These are phyloP conservation scores for Zaprionus tsacasi DNA, from an alignment of 1,140 invertebrate genomes.

Conservation along the genomic window DNA sequence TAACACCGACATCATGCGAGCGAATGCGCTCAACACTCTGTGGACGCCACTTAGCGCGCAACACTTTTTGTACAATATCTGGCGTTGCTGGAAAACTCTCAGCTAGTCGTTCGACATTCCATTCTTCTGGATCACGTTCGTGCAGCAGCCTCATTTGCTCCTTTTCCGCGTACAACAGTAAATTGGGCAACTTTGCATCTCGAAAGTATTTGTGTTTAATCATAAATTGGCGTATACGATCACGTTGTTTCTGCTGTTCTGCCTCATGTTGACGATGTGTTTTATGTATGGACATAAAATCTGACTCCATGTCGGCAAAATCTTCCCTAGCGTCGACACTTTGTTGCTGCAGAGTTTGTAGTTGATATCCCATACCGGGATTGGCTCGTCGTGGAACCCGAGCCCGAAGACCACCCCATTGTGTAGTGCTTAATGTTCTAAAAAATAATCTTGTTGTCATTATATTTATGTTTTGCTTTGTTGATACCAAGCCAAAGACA, in stretches of 20 bases:
- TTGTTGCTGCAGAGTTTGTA: conserved; percentile 53
- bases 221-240: conserved; percentile 86
- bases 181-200: conserved; percentile 87
- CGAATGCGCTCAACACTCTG: conserved; percentile 85
- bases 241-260: conserved; percentile 80
- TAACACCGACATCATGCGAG: conserved; percentile 87
- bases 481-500: background rate
- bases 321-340: conserved; percentile 75
- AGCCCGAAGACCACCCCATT: conserved; percentile 33
- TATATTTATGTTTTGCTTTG: background rate
- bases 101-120: conserved; percentile 89
- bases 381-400: conserved; percentile 63
- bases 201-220: conserved; percentile 91
- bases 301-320: conserved; percentile 84
- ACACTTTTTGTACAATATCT: conserved; percentile 86
- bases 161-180: conserved; percentile 93
- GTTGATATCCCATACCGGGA: conserved; percentile 72
- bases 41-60: conserved; percentile 88
- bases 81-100: conserved; percentile 92
- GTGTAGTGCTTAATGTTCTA: conserved; percentile 41
- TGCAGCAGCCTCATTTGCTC: conserved; percentile 91
- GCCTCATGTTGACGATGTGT: conserved; percentile 83
- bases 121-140: conserved; percentile 88
- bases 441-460: conserved; percentile 43
- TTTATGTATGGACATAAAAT: conserved; percentile 84